Conservation (phyloP, 2,113 vertebrate species). For the Lasiurus borealis region DNA sequence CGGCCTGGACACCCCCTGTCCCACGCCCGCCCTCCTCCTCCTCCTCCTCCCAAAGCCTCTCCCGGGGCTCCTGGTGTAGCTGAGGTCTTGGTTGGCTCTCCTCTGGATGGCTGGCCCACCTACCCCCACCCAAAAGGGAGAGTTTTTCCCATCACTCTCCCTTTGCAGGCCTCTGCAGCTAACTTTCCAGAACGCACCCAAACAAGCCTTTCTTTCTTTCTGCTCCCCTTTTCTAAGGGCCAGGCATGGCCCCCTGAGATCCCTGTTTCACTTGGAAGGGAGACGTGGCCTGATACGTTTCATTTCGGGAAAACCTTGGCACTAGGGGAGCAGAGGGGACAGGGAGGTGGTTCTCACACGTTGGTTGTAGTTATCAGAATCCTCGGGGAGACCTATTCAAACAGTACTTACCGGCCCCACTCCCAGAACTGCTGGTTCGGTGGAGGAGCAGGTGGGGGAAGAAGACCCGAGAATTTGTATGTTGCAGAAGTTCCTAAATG, state of each 20-base stretch:
- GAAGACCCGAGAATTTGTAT: background rate
- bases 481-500: background rate
- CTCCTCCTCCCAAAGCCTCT: too few relatives aligned
- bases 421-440: background rate
- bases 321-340: background rate
- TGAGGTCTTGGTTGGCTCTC: background rate
- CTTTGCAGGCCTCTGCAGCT: background rate
- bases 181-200: background rate
- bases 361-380: background rate
- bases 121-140: background rate
- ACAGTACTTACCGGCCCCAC: background rate
- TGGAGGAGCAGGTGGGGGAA: too few relatives aligned
- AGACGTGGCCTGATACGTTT: too few relatives aligned
- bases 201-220: background rate
- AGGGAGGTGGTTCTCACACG: background rate
- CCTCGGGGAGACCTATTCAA: background rate
- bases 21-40: background rate
- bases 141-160: fast-evolving
- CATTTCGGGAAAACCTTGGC: background rate
- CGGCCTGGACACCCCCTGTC: background rate
- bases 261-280: too few relatives aligned
- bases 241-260: too few relatives aligned
- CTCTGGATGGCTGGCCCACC: background rate
- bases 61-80: too few relatives aligned
- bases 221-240: background rate